Conservation (phyloP, 2,113 vertebrate genomes). For the human region DNA sequence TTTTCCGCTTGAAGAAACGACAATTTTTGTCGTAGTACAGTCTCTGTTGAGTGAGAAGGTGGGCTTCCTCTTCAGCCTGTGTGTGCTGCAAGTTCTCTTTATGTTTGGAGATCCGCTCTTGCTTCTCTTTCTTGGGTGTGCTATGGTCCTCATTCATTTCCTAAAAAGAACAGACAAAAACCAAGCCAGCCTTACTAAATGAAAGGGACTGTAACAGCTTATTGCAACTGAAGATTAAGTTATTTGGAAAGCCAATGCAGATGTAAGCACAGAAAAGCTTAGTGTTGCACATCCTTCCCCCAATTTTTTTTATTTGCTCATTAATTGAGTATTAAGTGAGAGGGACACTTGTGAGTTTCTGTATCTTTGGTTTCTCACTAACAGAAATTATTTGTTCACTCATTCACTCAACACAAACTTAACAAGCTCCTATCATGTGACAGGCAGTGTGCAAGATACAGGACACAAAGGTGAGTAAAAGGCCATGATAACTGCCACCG, state of each 20-base stretch:
- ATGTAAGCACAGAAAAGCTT: background rate
- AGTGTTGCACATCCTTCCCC: background rate
- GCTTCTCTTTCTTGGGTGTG: constrained; percentile 99
- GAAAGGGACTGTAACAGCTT: background rate
- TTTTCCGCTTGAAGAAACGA: constrained; percentile 95
- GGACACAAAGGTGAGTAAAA: background rate
- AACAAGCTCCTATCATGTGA: background rate
- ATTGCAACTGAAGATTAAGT: background rate
- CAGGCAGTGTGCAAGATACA: background rate
- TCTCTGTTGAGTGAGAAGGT: constrained; percentile 96
- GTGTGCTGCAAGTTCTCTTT: constrained; percentile 99
- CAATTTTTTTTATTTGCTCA: background rate
- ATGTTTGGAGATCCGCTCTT: constrained; percentile 98
- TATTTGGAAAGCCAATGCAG: background rate
- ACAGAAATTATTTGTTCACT: background rate
- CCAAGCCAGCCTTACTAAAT: background rate
- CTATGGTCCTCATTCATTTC: constrained; percentile 99
- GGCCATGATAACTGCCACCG: background rate
- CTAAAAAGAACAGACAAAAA: constrained; percentile 78
- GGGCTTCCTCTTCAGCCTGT: constrained; percentile 98
- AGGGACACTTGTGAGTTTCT: background rate
- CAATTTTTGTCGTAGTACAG: constrained; percentile 97
- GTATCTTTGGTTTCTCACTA: background rate
- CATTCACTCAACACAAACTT: background rate
- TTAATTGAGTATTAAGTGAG: background rate